Evolutionary conservation across 2,888 invertebrate species (phyloP), one percentile per base, ranked within the genome.

Genomic region (Horisme vitalbata): DNA sequence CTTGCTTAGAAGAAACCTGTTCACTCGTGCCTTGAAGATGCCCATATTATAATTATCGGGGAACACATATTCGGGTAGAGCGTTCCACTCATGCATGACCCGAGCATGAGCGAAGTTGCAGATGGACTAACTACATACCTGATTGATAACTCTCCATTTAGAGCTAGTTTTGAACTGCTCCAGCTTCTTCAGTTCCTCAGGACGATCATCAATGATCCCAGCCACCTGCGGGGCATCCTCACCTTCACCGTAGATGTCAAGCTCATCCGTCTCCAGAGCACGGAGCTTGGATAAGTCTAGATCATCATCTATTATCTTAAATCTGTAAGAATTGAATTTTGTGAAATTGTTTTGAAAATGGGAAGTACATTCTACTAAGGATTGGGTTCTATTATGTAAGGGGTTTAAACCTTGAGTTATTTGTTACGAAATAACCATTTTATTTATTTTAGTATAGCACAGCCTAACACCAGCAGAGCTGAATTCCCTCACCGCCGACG

Each of bases 191-290:
- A 95, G 62, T 55, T 94, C 92, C 39, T 93, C 90, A 0, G 95
- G 94, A 59, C 95, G 77, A 32, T 97, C 97, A 72, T 97, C 97
- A 34, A 97, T 92, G 37, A 97, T 92, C 1, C 95, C 97, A 0
- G 95, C 97, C 53, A 98, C 94, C 75, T 95, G 95, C 0, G 98
- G 98, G 0, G 95, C 96, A 76, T 98, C 97, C 69, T 98, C 98
- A 0, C 93, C 91, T 41, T 93, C 91, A 31, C 93, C 91, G 7
- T 95, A 87, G 2, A 95, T 90, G 38, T 95, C 93, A 24, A 93
- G 80, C 59, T 93, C 93, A 48, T 92, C 92, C 27, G 93, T 92
- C 12, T 92, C 92, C 0, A 92, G 74, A 0, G 93, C 80, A 20
- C 92, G 88, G 15, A 93, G 83, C 41, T 92, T 91, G 1, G 91